A percentile compares a stretch with the other conserved stretches of the same genome.
Evolutionary conservation across 2,797 vertebrate species (phyloP).

Genomic region (Kryptolebias ocellatus): DNA sequence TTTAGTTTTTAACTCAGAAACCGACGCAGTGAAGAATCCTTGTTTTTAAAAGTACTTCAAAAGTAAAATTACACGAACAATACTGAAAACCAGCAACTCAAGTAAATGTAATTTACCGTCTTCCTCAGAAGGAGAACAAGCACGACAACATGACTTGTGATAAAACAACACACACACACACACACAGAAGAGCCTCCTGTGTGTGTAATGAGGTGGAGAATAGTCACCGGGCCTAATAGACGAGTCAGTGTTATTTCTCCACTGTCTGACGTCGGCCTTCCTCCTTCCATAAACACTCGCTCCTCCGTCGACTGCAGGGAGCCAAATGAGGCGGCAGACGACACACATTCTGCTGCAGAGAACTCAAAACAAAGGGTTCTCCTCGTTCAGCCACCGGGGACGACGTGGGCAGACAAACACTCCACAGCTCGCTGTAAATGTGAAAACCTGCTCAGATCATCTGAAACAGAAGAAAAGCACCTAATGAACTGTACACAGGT

Average conservation of each 20-base stretch:
- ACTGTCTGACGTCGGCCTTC: constrained; percentile 36
- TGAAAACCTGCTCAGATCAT: too few relatives aligned
- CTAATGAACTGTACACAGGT: too few relatives aligned
- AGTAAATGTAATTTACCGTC: background rate
- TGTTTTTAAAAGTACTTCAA: background rate
- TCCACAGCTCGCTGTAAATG: background rate
- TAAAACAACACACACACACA: background rate
- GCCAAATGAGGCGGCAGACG: constrained; percentile 36
- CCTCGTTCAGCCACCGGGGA: constrained; percentile 2
- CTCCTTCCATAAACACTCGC: constrained; percentile 52
- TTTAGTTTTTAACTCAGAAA: too few relatives aligned
- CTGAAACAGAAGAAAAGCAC: too few relatives aligned
- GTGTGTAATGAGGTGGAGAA: constrained; percentile 68
- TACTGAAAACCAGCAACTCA: background rate
- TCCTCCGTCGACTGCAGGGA: constrained; percentile 43
- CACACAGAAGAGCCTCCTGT: constrained; percentile 19
- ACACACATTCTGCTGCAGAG: constrained; percentile 26
- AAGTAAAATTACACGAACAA: background rate
- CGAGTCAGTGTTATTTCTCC: constrained; percentile 57
- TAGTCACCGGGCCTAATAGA: constrained; percentile 61
- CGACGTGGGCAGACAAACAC: background rate
- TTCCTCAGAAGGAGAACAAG: background rate
- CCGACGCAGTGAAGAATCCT: too few relatives aligned
- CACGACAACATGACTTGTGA: background rate
- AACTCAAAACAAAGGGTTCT: constrained; percentile 53